Conservation (phyloP, 1,140 invertebrate genomes). For the Drosophila lacteicornis region DNA sequence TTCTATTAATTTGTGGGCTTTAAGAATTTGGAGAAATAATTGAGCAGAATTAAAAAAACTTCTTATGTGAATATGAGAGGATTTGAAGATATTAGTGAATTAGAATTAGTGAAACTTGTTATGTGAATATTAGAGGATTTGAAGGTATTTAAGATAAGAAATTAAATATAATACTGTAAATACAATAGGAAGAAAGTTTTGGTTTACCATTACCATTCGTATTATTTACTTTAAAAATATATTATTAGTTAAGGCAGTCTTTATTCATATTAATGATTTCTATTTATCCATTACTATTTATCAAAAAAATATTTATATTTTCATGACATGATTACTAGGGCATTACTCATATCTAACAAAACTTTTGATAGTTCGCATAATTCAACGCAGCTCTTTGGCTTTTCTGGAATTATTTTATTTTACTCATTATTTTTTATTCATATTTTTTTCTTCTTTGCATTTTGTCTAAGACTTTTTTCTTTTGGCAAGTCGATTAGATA, state of each 20-base stretch:
- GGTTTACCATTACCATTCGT: no score
- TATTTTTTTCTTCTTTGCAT: constrained; percentile 9
- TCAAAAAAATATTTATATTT: not conserved
- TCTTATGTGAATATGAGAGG: no score
- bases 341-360: not conserved
- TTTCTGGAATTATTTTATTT: constrained; percentile 2
- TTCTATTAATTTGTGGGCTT: constrained; percentile 10
- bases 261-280: not conserved
- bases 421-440: not conserved
- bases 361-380: not conserved
- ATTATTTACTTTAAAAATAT: no score
- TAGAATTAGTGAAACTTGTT: no score
- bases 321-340: not conserved
- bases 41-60: no score
- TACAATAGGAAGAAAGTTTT: no score
- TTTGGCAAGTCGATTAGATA: constrained; percentile 28
- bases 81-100: no score
- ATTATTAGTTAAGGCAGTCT: not conserved
- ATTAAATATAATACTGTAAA: no score
- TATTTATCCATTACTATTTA: not conserved
- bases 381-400: not conserved
- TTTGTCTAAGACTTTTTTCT: constrained; percentile 10
- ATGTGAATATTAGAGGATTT: no score
- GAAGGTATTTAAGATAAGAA: no score
- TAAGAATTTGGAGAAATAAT: not conserved